Evolutionary conservation across 2,797 vertebrate genomes (phyloP).

Genomic region (Lutjanus campechanus): DNA sequence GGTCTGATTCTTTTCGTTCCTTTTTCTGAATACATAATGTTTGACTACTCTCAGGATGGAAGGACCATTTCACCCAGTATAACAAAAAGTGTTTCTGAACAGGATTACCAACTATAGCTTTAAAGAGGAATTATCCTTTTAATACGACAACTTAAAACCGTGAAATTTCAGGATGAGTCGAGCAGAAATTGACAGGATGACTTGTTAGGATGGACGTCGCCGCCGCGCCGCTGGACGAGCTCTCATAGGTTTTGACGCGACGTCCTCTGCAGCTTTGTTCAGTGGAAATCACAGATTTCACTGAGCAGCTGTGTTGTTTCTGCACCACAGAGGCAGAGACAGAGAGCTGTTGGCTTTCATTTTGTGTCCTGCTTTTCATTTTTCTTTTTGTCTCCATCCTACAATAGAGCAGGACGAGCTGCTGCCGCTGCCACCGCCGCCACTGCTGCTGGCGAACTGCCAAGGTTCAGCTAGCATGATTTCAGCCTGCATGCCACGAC

Average conservation of each 20-base stretch:
- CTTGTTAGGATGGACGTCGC: no score
- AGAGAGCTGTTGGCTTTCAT: not conserved
- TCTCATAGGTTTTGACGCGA: not conserved
- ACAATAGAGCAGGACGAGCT: constrained; percentile 32
- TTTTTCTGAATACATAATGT: no score
- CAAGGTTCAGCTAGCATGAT: constrained; percentile 24
- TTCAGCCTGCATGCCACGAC: constrained; percentile 27
- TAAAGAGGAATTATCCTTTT: no score
- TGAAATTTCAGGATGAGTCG: not conserved
- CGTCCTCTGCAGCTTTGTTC: constrained; percentile 2
- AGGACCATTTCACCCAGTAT: no score
- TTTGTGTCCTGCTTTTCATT: constrained; percentile 5
- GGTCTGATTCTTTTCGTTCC: no score
- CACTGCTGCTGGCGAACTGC: constrained; percentile 34
- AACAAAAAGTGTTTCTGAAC: no score
- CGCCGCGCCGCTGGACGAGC: no score
- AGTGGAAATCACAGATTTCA: constrained; percentile 6
- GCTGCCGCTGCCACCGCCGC: not conserved
- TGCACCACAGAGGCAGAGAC: not conserved
- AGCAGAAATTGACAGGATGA: not conserved
- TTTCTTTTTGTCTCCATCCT: constrained; percentile 13
- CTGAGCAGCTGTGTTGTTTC: constrained; percentile 14
- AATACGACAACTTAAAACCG: no score
- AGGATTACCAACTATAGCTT: no score
- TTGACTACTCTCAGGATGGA: no score